These are phyloP conservation scores for Stictonetta naevosa DNA, from an alignment of 2,113 vertebrate genomes.

Conservation along the genomic window DNA sequence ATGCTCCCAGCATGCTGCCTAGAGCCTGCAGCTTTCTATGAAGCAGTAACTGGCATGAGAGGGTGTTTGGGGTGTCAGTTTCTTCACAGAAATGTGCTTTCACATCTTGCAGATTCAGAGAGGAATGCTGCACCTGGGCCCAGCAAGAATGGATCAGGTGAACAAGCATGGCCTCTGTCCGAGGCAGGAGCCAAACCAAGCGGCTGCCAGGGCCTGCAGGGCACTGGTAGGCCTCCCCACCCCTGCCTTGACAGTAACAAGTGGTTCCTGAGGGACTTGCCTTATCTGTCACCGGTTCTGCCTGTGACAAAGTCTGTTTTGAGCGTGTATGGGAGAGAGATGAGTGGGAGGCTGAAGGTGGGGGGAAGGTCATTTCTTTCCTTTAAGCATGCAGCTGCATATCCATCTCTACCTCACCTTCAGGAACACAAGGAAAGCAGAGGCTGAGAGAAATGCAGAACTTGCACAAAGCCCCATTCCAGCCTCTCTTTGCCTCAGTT, in stretches of 20 bases:
- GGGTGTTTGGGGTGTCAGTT: not conserved
- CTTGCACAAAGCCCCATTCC: not conserved
- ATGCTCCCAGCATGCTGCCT: not conserved
- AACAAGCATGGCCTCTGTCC: not conserved
- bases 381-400: not conserved
- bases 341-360: not conserved
- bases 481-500: not conserved
- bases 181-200: not conserved
- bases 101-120: not conserved
- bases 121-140: not conserved
- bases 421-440: not conserved
- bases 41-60: not conserved
- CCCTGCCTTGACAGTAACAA: fast-evolving
- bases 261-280: not conserved
- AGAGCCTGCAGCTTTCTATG: not conserved
- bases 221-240: not conserved
- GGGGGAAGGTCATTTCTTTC: not conserved
- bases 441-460: not conserved
- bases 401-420: not conserved
- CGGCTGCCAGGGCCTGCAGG: not conserved
- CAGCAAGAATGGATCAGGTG: not conserved
- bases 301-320: not conserved
- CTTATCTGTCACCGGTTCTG: not conserved
- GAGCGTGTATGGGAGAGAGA: not conserved
- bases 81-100: not conserved